phyloP scores from a whole-genome alignment of 1,140 invertebrate genomes.

The Pogonomyrmex californicus region DNA sequence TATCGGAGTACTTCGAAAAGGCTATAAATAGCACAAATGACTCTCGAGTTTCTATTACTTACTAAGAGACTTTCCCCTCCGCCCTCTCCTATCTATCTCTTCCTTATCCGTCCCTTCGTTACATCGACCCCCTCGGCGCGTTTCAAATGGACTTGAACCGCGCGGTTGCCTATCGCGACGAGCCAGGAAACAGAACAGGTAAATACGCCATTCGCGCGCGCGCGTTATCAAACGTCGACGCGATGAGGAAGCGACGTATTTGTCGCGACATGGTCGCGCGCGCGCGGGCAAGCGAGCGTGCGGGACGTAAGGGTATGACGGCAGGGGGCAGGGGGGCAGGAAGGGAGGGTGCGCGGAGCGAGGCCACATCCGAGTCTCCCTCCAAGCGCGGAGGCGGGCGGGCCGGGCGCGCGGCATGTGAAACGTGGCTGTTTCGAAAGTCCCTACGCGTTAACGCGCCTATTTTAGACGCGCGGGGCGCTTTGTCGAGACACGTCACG shows the following conservation, averaged over 20 bases:
- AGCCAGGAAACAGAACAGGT: slow-evolving; percentile 39
- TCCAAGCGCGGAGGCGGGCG: slow-evolving; percentile 65
- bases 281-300: neutral
- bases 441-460: slow-evolving; percentile 68
- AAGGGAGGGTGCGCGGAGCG: slow-evolving; percentile 7
- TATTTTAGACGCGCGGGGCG: slow-evolving; percentile 72
- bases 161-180: slow-evolving; percentile 14
- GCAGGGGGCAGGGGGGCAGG: neutral
- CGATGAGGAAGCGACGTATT: slow-evolving; percentile 73
- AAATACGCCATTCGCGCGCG: slow-evolving; percentile 36
- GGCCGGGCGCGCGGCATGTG: slow-evolving; percentile 62
- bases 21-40: slow-evolving; percentile 55
- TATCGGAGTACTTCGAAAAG: slow-evolving; percentile 37
- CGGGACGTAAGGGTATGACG: slow-evolving; percentile 10
- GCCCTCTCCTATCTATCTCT: neutral
- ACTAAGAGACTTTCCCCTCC: slow-evolving; percentile 10
- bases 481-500: slow-evolving; percentile 24
- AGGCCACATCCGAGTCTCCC: slow-evolving; percentile 70
- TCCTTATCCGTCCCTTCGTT: slow-evolving; percentile 5
- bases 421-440: slow-evolving; percentile 78
- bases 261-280: slow-evolving; percentile 63
- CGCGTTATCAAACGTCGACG: slow-evolving; percentile 54
- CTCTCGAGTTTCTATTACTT: slow-evolving; percentile 53
- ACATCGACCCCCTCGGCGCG: neutral
- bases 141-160: slow-evolving; percentile 37